These are phyloP conservation scores for Ormyrus nitidulus DNA, from an alignment of 2,888 invertebrate genomes.

Conservation along the genomic window DNA sequence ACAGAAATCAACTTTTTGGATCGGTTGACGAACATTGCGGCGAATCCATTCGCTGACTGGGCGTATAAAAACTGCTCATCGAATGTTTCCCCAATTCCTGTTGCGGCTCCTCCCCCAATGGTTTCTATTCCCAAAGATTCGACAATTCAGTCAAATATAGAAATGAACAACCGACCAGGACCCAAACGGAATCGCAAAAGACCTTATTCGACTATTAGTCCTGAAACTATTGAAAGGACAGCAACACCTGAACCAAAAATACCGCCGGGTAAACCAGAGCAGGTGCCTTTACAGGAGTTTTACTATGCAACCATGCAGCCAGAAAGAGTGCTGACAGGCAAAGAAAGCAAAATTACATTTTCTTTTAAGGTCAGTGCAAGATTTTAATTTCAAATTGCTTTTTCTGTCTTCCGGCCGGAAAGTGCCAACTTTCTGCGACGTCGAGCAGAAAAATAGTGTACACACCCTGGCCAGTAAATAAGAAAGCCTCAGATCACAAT, in stretches of 20 bases:
- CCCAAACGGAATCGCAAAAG: conserved; percentile 49
- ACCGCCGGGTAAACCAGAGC: conserved; percentile 60
- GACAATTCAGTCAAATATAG: conserved; percentile 45
- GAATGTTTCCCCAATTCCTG: not conserved
- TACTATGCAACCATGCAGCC: conserved; percentile 72
- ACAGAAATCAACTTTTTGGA: conserved; percentile 73
- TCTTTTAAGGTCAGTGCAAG: conserved; percentile 64
- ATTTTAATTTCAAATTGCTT: too few relatives aligned
- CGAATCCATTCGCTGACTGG: conserved; percentile 84
- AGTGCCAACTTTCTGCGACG: too few relatives aligned
- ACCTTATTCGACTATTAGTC: conserved; percentile 37
- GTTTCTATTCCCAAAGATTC: conserved; percentile 60
- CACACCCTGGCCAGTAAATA: too few relatives aligned
- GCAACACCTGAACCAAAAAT: conserved; percentile 67
- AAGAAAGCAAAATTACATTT: conserved; percentile 67
- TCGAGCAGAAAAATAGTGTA: too few relatives aligned
- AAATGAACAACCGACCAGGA: conserved; percentile 25
- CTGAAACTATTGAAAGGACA: conserved; percentile 39
- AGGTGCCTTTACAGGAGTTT: conserved; percentile 67
- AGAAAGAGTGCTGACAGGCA: conserved; percentile 59
- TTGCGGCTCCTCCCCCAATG: conserved; percentile 62
- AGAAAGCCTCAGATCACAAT: too few relatives aligned
- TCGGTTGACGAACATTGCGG: conserved; percentile 76
- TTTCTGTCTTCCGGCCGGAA: too few relatives aligned
- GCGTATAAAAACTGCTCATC: conserved; percentile 63